Evolutionary conservation across 2,888 invertebrate species (phyloP), one percentile per base, ranked within the genome.

Genomic region (Carcina quercana): DNA sequence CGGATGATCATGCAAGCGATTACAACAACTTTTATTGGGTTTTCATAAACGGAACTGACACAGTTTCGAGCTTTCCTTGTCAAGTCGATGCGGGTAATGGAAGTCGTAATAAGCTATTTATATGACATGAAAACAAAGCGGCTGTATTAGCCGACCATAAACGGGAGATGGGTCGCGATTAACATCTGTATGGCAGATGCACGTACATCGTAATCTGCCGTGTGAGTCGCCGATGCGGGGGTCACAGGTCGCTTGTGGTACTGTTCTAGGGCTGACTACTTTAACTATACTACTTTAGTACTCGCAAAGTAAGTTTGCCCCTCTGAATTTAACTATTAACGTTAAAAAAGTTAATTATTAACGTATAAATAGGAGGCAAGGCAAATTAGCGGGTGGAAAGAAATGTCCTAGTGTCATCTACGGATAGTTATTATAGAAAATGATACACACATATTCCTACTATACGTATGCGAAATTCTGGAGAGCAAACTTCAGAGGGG

Each of bases 181-280:
- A 68, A 61, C 69, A 76, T 75, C 67, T 75, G 68, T 70, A 57
- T 42, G 51, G 42, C 53, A 65, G 62, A 63, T 60, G 60, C 57
- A 57, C 53, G 59, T 55, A 62, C 53, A 51, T 50, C 56, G 59
- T 71, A 65, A 66, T 64, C 58, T 53, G 42, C 46, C 46, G 47
- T 50, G 42, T 37, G 45, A 45, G 43, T 46, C 49, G 42, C 27
- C 37, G 35, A 52, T 43, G 43, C 50, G 51, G 50, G 47, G 53
- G 67, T 68, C 53, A 44, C 45, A 52, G 58, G 66, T 60, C 54
- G 28, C n/a, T n/a, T n/a, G n/a, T n/a, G 25, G 25, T 14, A 24
- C 43, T 45, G n/a, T n/a, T n/a, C 45, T 46, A 6, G 5, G 13
- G 11, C 22, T 20, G n/a, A 20, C 20, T 20, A 20, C 3, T 20